Base-by-base conservation (phyloP, 1,140 invertebrate species). In the Nasonia giraulti region DNA sequence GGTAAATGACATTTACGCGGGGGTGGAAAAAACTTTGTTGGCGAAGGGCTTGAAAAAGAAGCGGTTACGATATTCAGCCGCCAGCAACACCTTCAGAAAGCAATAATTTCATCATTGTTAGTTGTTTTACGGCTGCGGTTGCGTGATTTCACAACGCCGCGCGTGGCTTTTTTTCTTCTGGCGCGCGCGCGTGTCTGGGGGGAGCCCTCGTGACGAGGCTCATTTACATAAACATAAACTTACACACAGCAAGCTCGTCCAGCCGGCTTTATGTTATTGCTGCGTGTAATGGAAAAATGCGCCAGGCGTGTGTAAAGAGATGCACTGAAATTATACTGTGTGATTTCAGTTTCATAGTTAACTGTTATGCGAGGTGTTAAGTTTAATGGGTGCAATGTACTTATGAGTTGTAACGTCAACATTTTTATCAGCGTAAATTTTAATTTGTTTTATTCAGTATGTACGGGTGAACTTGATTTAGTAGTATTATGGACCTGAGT, bases 81-180 rank as follows among this genome's bases (percentile, higher is more conserved):
- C 40, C 89, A 82, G 88, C 80, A 88, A 90, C 89, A 89, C 89
- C 88, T 91, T 92, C 90, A 91, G 91, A 91, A 91, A 90, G 86
- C 91, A 89, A 92, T 91, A 91, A 91, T 92, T 92, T 88, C 90
- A 90, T 92, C 91, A 92, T 92, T 92, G 91, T 92, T 91, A 90
- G 88, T 87, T 68, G 33, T 89, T 91, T 92, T 91, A 92, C 81
- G 89, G 89, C 75, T 87, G 66, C 82, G 85, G 86, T 87, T 82
- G 82, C 88, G 85, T 86, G 84, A 87, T 87, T 87, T 83, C 76
- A 73, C 14, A 20, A 7, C 8, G 4, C 11, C 20, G 11, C 1
- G 12, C 17, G 27, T 8, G 33, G 62, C 62, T 80, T 44, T 66
- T 47, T 78, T 31, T 17, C 8, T 69, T 14, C 50, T 79, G 3